phyloP scores from a whole-genome alignment of 2,888 invertebrate genomes.

The Pandemis cinnamomeana region DNA sequence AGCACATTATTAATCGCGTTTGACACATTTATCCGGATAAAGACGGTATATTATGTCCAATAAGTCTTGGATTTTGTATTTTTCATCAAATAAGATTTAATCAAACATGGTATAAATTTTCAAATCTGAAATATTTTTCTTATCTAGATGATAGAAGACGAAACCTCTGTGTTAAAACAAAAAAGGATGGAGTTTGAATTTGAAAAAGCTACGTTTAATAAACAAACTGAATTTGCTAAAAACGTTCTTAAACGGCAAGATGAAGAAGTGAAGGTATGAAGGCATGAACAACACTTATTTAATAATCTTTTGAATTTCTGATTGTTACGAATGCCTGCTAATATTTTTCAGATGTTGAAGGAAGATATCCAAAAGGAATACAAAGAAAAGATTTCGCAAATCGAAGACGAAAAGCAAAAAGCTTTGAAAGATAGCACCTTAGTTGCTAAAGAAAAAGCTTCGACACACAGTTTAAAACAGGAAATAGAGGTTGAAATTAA shows the following conservation, averaged over 20 bases:
- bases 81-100: background rate
- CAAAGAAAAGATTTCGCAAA: slow-evolving; percentile 69
- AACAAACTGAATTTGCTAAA: slow-evolving; percentile 85
- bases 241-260: slow-evolving; percentile 84
- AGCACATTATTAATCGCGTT: too few species aligned
- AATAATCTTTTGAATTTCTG: slow-evolving; percentile 1
- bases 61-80: background rate
- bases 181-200: slow-evolving; percentile 85
- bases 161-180: slow-evolving; percentile 78
- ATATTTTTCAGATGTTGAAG: slow-evolving; percentile 62
- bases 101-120: too few species aligned
- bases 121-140: slow-evolving; percentile 4
- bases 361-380: slow-evolving; percentile 77
- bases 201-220: slow-evolving; percentile 85
- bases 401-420: slow-evolving; percentile 73
- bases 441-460: slow-evolving; percentile 70
- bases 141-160: slow-evolving; percentile 77
- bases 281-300: background rate
- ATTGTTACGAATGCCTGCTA: background rate
- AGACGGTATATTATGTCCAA: slow-evolving; percentile 37
- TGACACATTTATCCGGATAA: too few species aligned
- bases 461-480: slow-evolving; percentile 68
- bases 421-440: slow-evolving; percentile 65
- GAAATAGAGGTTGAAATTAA: slow-evolving; percentile 68
- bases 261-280: slow-evolving; percentile 83